Conservation (phyloP, 2,888 invertebrate species). For the Neelides folsomi region DNA sequence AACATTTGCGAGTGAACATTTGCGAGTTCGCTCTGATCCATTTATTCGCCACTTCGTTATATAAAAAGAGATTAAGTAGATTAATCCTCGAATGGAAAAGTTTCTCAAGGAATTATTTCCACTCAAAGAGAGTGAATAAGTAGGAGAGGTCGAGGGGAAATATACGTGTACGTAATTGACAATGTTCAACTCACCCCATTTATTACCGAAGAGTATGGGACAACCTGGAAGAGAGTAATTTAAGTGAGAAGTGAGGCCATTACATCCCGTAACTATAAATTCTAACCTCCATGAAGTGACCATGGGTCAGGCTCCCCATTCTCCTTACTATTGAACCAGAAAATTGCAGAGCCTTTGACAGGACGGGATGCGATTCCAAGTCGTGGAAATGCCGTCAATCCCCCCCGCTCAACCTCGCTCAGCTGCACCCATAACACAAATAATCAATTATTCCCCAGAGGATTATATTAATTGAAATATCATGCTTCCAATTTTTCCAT, state of each 20-base stretch:
- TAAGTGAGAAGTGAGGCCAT: neutral
- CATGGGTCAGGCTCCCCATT: slow-evolving; percentile 37
- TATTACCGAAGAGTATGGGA: slow-evolving; percentile 28
- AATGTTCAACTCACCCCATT: slow-evolving; percentile 24
- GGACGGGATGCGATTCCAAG: slow-evolving; percentile 34
- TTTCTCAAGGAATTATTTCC: neutral
- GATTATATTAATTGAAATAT: neutral
- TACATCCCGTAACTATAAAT: neutral
- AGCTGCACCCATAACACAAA: slow-evolving; percentile 11
- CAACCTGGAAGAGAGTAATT: slow-evolving; percentile 14
- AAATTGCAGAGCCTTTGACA: slow-evolving; percentile 38
- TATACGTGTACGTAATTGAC: neutral
- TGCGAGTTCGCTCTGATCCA: slow-evolving; percentile 28
- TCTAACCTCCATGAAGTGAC: slow-evolving; percentile 7
- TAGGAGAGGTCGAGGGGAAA: neutral
- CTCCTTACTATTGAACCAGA: slow-evolving; percentile 39
- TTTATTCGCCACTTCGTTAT: slow-evolving; percentile 29
- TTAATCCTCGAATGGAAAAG: neutral
- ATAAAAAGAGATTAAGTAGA: slow-evolving; percentile 2
- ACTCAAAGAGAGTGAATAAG: neutral
- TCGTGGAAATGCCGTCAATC: slow-evolving; percentile 35
- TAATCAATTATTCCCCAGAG: neutral
- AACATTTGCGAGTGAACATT: slow-evolving; percentile 13
- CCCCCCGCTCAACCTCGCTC: slow-evolving; percentile 30
- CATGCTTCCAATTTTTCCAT: neutral